A percentile compares a stretch with the other conserved stretches of the same genome.
Evolutionary conservation across 2,113 vertebrate genomes (phyloP).

Genomic region (Eulacestoma nigropectus): DNA sequence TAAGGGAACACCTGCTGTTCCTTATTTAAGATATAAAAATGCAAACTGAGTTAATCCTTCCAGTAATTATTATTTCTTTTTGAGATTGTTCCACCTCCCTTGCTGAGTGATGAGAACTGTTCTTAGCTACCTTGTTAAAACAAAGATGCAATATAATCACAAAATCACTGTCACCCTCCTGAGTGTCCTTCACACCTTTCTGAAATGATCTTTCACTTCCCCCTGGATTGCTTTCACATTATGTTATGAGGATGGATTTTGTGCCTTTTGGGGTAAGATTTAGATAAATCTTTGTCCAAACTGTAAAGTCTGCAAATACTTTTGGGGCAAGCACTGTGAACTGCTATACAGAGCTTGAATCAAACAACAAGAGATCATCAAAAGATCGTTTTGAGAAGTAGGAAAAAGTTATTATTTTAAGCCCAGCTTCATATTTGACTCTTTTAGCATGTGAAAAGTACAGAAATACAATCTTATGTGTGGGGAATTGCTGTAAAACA

Average conservation of each 20-base stretch:
- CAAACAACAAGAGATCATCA: not conserved
- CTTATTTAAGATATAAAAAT: not conserved
- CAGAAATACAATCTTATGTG: not conserved
- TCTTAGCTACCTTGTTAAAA: not conserved
- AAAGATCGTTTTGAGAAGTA: not conserved
- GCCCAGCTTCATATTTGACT: not conserved
- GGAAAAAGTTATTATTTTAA: not conserved
- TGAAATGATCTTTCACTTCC: not conserved
- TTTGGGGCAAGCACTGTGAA: not conserved
- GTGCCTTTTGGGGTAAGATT: not conserved
- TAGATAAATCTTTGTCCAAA: not conserved
- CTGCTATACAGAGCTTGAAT: not conserved
- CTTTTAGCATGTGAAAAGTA: not conserved
- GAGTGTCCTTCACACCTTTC: not conserved
- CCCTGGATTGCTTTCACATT: not conserved
- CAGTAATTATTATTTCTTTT: constrained; percentile 8
- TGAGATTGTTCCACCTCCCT: not conserved
- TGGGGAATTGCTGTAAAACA: not conserved
- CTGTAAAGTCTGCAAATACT: not conserved
- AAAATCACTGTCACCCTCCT: not conserved
- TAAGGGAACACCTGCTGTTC: not conserved
- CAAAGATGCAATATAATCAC: not conserved
- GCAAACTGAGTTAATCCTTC: constrained; percentile 15
- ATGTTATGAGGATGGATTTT: not conserved
- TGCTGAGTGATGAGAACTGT: not conserved